Evolutionary conservation across 2,888 invertebrate species (phyloP).

Genomic region (Coleophora deauratella): DNA sequence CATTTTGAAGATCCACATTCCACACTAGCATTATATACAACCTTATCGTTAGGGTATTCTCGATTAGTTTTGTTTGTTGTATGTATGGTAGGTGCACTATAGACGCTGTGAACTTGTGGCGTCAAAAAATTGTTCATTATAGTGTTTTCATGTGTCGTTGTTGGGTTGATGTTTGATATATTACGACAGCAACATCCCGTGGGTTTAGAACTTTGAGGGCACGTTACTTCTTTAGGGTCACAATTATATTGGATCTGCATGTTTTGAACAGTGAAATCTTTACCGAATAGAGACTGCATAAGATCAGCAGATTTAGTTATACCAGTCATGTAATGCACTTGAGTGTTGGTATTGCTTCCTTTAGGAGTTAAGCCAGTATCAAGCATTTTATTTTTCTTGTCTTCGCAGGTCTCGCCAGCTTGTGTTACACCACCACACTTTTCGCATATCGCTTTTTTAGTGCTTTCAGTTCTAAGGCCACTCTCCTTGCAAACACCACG

Average conservation of each 20-base stretch:
- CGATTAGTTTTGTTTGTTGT: too few relatives aligned
- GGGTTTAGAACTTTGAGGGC: neutral
- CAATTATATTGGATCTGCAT: conserved; percentile 19
- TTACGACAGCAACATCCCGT: conserved; percentile 27
- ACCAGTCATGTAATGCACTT: conserved; percentile 38
- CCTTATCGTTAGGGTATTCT: too few relatives aligned
- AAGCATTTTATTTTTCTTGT: conserved; percentile 32
- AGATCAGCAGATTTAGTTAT: conserved; percentile 32
- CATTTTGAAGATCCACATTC: too few relatives aligned
- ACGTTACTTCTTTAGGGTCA: neutral
- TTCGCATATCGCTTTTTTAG: conserved; percentile 21
- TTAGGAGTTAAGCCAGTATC: conserved; percentile 41
- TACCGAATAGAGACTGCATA: conserved; percentile 33
- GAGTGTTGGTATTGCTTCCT: conserved; percentile 33
- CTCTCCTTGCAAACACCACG: conserved; percentile 18
- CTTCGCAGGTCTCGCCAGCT: conserved; percentile 46
- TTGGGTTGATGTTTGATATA: too few relatives aligned
- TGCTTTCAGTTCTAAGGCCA: neutral
- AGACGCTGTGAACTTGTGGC: too few relatives aligned
- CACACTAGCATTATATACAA: too few relatives aligned
- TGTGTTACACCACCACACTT: conserved; percentile 43
- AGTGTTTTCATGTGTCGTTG: too few relatives aligned
- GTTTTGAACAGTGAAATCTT: conserved; percentile 34
- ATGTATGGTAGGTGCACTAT: too few relatives aligned
- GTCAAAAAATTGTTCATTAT: too few relatives aligned